These are phyloP conservation scores for Rhingia rostrata DNA, from an alignment of 2,888 invertebrate species.

Conservation along the genomic window DNA sequence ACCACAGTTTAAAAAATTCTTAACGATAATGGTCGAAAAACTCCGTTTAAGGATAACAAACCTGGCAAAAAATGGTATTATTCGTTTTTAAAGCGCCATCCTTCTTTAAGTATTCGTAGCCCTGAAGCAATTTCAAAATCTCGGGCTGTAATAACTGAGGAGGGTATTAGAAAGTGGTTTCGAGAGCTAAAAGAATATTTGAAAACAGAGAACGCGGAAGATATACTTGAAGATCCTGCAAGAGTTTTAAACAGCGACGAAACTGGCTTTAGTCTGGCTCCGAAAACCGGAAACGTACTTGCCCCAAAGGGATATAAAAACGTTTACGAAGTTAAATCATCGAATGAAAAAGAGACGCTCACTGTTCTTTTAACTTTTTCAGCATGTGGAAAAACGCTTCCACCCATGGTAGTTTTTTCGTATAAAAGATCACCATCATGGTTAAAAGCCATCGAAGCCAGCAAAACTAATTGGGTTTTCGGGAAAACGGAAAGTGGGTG, in stretches of 20 bases:
- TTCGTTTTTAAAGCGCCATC: conserved; percentile 28
- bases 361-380: conserved; percentile 18
- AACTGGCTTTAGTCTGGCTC: not conserved
- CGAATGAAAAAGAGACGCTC: conserved; percentile 12
- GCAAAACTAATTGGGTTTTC: not conserved
- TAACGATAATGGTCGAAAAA: conserved; percentile 16
- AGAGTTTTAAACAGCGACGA: not conserved
- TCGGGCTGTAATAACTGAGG: conserved; percentile 2
- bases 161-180: no score
- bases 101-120: not conserved
- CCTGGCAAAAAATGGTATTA: conserved; percentile 33
- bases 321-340: conserved; percentile 9
- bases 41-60: conserved; percentile 15
- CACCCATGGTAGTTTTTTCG: not conserved
- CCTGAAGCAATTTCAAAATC: conserved; percentile 28
- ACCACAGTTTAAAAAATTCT: conserved; percentile 21
- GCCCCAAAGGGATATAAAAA: conserved; percentile 10
- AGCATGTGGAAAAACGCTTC: conserved; percentile 3
- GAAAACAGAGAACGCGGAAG: no score
- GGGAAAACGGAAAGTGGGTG: no score
- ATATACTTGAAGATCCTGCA: no score
- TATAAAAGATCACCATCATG: not conserved
- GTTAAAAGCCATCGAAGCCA: conserved; percentile 12
- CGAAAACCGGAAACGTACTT: not conserved
- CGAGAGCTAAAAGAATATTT: no score